Percentiles rank a stretch among this genome's conserved stretches.
These are phyloP conservation scores for Melanotaenia parkinsoni DNA, from an alignment of 2,797 vertebrate genomes.

Conservation along the genomic window DNA sequence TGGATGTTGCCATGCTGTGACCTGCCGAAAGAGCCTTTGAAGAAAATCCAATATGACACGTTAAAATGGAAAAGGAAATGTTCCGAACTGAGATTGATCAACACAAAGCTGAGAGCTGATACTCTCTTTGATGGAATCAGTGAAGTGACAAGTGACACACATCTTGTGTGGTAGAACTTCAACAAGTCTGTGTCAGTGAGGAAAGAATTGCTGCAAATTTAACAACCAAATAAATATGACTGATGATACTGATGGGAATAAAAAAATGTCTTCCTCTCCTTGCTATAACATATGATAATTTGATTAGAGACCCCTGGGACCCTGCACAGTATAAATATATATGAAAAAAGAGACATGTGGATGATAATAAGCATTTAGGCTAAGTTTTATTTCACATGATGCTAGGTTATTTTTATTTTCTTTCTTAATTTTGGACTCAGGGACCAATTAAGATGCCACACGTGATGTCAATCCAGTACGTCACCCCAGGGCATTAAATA, in stretches of 20 bases:
- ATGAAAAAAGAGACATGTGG: background rate
- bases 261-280: background rate
- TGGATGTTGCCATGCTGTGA: slow-evolving; percentile 38
- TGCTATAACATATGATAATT: background rate
- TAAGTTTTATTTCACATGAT: background rate
- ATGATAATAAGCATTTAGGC: background rate
- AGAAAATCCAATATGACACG: slow-evolving; percentile 32
- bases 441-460: background rate
- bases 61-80: slow-evolving; percentile 43
- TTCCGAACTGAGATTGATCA: slow-evolving; percentile 41
- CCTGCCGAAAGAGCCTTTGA: slow-evolving; percentile 20
- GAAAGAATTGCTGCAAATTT: background rate
- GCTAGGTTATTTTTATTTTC: too few species aligned
- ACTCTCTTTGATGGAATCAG: slow-evolving; percentile 17
- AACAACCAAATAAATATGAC: background rate
- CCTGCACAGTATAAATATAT: background rate
- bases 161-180: slow-evolving; percentile 11
- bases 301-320: background rate
- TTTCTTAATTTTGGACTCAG: background rate
- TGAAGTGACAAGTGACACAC: slow-evolving; percentile 10
- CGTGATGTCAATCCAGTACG: background rate
- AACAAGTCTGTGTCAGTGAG: slow-evolving; percentile 4
- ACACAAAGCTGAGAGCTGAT: slow-evolving; percentile 34
- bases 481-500: background rate
- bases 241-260: background rate